A percentile compares a stretch with the other conserved stretches of the same genome.
These are phyloP conservation scores for Drosophila suzukii DNA, from an alignment of 1,140 invertebrate species.

Conservation along the genomic window DNA sequence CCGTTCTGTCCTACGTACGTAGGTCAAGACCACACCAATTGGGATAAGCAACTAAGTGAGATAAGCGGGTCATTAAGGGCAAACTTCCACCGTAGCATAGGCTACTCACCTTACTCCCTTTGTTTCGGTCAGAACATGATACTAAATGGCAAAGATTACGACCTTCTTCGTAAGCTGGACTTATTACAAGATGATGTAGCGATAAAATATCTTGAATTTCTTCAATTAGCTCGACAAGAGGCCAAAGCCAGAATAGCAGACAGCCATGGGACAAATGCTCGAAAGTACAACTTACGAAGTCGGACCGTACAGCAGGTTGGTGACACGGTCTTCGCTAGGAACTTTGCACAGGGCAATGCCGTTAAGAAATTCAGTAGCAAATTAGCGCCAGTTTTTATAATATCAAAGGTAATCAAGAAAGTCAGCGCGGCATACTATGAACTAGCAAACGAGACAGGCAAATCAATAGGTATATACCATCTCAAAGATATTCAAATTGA, in stretches of 20 bases:
- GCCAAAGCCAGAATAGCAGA: background rate
- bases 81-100: no score
- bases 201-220: background rate
- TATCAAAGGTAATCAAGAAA: constrained; percentile 1
- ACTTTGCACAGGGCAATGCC: no score
- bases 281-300: background rate
- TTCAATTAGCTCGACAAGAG: background rate
- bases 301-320: constrained; percentile 1
- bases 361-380: no score
- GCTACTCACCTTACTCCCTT: background rate
- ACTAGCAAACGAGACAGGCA: background rate
- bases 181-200: background rate
- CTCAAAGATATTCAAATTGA: constrained; percentile 25
- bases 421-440: constrained; percentile 14
- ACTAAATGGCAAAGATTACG: background rate
- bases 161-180: background rate
- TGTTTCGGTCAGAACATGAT: background rate
- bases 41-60: no score
- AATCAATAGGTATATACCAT: constrained; percentile 14
- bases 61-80: no score
- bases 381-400: background rate
- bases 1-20: constrained; percentile 14
- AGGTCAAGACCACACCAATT: constrained; percentile 1
- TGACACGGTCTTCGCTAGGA: no score
- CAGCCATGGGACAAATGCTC: background rate